Conservation (phyloP, 1,140 invertebrate species). For the Cryptotermes secundus region DNA sequence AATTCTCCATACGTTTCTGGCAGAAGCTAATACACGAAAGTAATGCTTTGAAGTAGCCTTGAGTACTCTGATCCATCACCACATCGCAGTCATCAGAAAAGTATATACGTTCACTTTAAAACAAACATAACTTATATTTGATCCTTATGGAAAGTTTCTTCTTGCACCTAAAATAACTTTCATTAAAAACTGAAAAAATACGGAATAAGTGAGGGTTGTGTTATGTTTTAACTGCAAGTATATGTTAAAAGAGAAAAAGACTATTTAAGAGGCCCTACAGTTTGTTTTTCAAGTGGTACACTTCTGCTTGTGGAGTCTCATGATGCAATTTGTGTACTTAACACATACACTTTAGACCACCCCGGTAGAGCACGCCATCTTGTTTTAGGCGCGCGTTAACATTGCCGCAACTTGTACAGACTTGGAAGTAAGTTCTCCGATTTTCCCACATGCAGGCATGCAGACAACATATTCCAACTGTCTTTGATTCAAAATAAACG, state of each 20-base stretch:
- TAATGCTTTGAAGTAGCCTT: no score
- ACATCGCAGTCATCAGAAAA: no score
- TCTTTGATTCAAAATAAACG: no score
- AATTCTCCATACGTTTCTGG: no score
- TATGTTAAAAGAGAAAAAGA: neutral
- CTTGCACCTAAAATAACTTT: neutral
- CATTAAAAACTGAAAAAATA: neutral
- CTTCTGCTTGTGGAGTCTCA: neutral
- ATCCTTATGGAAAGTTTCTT: no score
- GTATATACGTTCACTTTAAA: no score
- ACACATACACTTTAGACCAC: constrained; percentile 14
- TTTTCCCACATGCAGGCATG: neutral
- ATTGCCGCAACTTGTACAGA: neutral
- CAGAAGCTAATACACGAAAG: no score
- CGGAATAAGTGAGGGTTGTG: neutral
- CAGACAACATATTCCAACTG: no score
- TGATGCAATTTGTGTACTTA: constrained; percentile 13
- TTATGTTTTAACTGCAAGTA: neutral
- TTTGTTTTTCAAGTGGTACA: constrained; percentile 17
- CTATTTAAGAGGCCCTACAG: neutral
- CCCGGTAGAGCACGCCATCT: neutral
- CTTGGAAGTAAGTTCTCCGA: neutral
- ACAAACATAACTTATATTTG: no score
- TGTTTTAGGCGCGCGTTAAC: neutral
- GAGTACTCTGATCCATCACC: no score